Percentiles rank a stretch among this genome's conserved stretches.
Conservation (phyloP, 2,888 invertebrate species). For the Himalopsyche kuldschensis region DNA sequence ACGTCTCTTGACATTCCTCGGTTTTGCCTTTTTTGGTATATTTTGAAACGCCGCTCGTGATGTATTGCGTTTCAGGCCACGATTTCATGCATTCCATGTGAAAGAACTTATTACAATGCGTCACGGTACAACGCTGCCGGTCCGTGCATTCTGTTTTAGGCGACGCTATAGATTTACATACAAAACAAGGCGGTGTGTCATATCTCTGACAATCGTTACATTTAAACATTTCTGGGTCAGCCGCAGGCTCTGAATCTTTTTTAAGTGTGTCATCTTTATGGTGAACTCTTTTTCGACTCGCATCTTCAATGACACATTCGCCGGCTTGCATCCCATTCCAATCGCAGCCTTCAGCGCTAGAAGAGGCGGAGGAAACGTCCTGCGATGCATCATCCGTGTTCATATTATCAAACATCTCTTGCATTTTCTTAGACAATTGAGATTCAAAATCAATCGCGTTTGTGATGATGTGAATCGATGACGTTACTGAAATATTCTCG, state of each 20-base stretch:
- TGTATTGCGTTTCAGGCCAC: conserved; percentile 77
- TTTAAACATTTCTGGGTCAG: conserved; percentile 48
- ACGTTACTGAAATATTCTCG: not conserved
- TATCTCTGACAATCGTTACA: conserved; percentile 66
- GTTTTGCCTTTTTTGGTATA: conserved; percentile 36
- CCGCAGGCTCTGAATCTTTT: conserved; percentile 6
- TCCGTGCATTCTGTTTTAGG: conserved; percentile 50
- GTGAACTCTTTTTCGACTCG: conserved; percentile 45
- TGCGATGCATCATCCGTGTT: conserved; percentile 42
- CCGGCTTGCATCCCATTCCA: conserved; percentile 51
- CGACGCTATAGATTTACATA: conserved; percentile 58
- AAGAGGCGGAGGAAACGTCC: conserved; percentile 48
- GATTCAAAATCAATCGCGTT: conserved; percentile 54
- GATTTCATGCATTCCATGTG: conserved; percentile 74
- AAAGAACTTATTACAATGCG: conserved; percentile 73
- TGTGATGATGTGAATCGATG: conserved; percentile 42
- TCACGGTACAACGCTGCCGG: conserved; percentile 65
- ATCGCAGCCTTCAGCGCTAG: conserved; percentile 50
- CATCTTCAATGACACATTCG: conserved; percentile 54
- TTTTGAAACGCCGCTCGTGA: conserved; percentile 51
- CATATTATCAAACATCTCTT: conserved; percentile 51
- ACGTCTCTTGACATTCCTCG: conserved; percentile 49
- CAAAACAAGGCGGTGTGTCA: conserved; percentile 66
- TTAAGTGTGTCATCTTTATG: conserved; percentile 39
- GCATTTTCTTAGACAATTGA: conserved; percentile 59